Base-by-base conservation (phyloP, 2,797 vertebrate species). In the Discoglossus pictus region DNA sequence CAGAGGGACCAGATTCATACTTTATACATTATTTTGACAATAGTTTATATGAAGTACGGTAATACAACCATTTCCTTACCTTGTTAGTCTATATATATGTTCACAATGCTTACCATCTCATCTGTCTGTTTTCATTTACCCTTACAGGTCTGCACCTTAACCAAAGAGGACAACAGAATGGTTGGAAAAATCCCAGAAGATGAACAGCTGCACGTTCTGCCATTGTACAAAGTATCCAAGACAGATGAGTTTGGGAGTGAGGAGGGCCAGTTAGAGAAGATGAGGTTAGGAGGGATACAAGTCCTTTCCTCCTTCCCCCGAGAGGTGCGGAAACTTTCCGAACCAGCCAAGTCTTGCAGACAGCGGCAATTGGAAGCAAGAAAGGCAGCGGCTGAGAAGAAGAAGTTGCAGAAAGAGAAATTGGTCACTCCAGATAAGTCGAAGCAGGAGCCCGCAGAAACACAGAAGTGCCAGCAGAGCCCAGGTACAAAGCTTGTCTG, bases 191-290 rank as follows among this genome's bases (percentile, higher is more conserved):
- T 97, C 42, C 96, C 96, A 0, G 94, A 95, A 8, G 97, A 99
- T 0, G 97, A 99, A 77, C 97, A 99, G 67, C 90, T 99, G 66
- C 97, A 99, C 0, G 97, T 99, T 65, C 89, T 99, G 64, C 97
- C 97, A 8, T 92, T 99, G 56, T 99, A 99, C 83, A 97, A 94
- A 75, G 72, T 98, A 61, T 90, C 93, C 61, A 54, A 15, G 58
- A 93, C 93, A 0, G 97, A 99, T 3, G 97, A 99, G 81, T 97
- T 94, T 0, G 97, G 96, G 78, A 97, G 88, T 0, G 93, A 93
- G 80, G 96, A 98, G 80, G 93, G 85, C 66, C 96, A 98, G 82
- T 89, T 83, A 0, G 88, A 88, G 17, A 99, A 99, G 87, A 92
- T 98, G 83, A 76, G 89, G 79, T 93, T 86, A 0, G 95, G 95